Base-by-base conservation (phyloP, 2,113 vertebrate genomes). In the Macroglossus sobrinus region DNA sequence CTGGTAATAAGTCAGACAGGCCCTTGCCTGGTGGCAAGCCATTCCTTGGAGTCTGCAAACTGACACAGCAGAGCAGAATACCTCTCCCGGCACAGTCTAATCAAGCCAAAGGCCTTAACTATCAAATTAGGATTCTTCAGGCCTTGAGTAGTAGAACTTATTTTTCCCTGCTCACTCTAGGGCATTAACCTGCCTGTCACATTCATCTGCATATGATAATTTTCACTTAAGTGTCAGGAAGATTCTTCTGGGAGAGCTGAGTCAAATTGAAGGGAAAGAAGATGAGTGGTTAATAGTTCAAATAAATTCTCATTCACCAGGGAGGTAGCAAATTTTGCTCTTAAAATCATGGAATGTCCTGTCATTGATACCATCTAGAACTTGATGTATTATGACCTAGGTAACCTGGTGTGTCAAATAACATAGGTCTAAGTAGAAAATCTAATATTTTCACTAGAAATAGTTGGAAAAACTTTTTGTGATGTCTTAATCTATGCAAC, bases 91-190 rank as follows among this genome's bases (percentile, higher is more conserved):
- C 81, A 63, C 3, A 71, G 66, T 22, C 84, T 75, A 71, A 93
- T 95, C 91, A 72, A 89, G 86, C 63, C 94, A 84, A 90, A 96
- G 92, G 71, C 43, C 69, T 71, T 66, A 72, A 82, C 33, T 89
- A 76, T 63, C 69, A 84, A 96, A 92, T 94, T 72, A 92, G 79
- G 78, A 68, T 94, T 96, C 50, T 82, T 72, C 16, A 19, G 43
- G 53, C 78, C 75, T 89, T 53, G 33, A 64, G 78, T 19, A 0
- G 43, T 24, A 68, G 53, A 93, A 69, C 4, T 85, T 75, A 50
- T 43, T 97, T 94, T 84, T 24, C 28, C 63, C 14, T 38, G 35
- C 72, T 85, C 66, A 87, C 63, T 92, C 71, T 53, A 33, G 59
- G 59, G 72, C 84, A 81, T 81, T 64, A 28, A 64, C 69, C 78